Percentiles rank a stretch among this genome's conserved stretches.
These are phyloP conservation scores for Tympanoctomys barrerae DNA, from an alignment of 2,797 vertebrate genomes.

Conservation along the genomic window DNA sequence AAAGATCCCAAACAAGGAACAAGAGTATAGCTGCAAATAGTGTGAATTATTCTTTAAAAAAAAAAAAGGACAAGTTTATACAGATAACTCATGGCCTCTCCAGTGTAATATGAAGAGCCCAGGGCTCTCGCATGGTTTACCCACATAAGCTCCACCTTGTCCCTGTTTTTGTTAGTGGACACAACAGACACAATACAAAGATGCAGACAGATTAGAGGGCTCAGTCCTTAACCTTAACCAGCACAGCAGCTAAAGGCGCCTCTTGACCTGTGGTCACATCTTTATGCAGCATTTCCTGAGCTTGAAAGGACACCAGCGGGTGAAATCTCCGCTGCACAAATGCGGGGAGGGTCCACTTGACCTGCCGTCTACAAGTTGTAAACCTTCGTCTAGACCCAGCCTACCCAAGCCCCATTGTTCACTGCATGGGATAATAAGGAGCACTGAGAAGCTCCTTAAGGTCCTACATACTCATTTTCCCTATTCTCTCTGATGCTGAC, in stretches of 20 bases:
- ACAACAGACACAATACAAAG: neutral
- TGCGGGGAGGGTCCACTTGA: neutral
- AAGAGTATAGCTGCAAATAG: neutral
- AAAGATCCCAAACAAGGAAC: neutral
- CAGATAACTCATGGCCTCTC: neutral
- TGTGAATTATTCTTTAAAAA: neutral
- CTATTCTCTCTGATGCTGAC: neutral
- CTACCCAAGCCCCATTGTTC: neutral
- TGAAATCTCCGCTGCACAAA: neutral
- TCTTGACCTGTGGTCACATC: neutral
- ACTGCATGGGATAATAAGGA: neutral
- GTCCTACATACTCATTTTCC: accelerated
- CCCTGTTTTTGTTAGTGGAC: neutral
- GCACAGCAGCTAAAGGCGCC: neutral
- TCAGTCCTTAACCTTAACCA: neutral
- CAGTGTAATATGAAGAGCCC: neutral
- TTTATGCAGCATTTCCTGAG: neutral
- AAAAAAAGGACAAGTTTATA: neutral
- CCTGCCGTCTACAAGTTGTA: neutral
- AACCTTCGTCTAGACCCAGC: neutral
- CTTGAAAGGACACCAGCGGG: neutral
- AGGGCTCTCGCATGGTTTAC: no score
- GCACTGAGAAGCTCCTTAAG: neutral
- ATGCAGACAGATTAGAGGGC: neutral
- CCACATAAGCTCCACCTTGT: neutral